Evolutionary conservation across 2,113 vertebrate genomes (phyloP).

Genomic region (Thunnus maccoyii): DNA sequence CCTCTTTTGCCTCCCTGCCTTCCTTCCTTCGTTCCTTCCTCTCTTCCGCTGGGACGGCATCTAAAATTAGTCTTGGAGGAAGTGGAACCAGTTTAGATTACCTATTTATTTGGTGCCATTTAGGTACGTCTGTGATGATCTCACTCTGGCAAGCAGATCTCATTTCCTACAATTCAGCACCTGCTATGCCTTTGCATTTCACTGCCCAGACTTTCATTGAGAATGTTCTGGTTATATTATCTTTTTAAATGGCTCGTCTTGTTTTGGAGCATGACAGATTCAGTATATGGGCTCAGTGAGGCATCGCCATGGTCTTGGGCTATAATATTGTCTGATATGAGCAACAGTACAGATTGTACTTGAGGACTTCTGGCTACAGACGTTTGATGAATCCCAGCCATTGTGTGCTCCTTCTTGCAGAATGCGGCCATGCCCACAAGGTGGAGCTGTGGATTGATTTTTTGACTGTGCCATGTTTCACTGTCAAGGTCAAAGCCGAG

Average conservation of each 20-base stretch:
- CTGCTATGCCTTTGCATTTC: not conserved
- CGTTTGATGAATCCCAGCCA: conserved; percentile 35
- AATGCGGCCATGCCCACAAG: conserved; percentile 62
- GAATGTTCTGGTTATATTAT: not conserved
- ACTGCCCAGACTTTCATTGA: not conserved
- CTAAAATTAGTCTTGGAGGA: conserved; percentile 65
- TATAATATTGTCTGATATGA: not conserved
- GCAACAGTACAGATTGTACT: conserved; percentile 27
- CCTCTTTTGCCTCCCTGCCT: conserved; percentile 27
- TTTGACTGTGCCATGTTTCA: conserved; percentile 54
- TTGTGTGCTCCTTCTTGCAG: conserved; percentile 49
- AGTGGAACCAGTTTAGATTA: conserved; percentile 29
- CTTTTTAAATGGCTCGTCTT: too few species aligned
- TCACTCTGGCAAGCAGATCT: conserved; percentile 1
- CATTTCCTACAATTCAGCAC: not conserved
- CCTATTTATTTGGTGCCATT: not conserved
- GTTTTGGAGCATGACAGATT: not conserved
- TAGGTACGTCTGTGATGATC: not conserved
- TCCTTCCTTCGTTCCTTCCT: conserved; percentile 51
- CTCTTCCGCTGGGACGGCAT: conserved; percentile 32
- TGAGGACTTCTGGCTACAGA: conserved; percentile 20
- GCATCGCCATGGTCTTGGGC: too few species aligned
- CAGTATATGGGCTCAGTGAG: not conserved
- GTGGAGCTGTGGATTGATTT: conserved; percentile 75
- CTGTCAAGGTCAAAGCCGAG: conserved; percentile 71